Evolutionary conservation across 2,113 vertebrate genomes (phyloP), one percentile per base, ranked within the genome.

Genomic region (Rousettus leschenaultii): DNA sequence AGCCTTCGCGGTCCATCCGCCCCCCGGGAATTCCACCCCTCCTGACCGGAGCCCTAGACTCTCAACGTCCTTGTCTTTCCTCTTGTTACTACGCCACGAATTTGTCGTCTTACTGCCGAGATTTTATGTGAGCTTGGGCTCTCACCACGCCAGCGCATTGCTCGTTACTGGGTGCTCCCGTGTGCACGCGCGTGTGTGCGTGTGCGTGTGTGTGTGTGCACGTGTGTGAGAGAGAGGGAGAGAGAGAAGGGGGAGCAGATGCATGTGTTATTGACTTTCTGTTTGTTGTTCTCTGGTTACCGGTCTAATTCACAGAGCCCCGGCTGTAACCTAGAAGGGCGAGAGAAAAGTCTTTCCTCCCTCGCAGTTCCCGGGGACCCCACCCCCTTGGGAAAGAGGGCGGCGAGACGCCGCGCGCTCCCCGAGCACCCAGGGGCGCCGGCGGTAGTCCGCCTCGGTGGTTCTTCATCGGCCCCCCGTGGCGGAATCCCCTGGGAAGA

Each of bases 361-460:
- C 51, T 16, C 28, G 14, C 8, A 19, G n/a, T 38, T 61, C 71
- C n/a, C 14, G 9, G 24, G 4, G 6, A 24, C 3, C n/a, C 1
- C 8, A 1, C 22, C 35, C 24, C 68, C 61, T 28, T n/a, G 24
- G 70, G 51, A 45, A 38, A n/a, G 61, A 43, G 19, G 15, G 40
- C 53, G 35, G 22, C 40, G 0, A 4, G 28, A 8, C 21, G 5
- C 11, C 22, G 3, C 3, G 8, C 1, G n/a, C 14, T 24, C 24
- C 3, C 1, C 21, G 13, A 45, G 35, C 22, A 24, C 7, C 5
- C 16, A 19, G 19, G 0, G 6, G 10, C 15, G 13, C 2, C 2
- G 7, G 0, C 2, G 55, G 51, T 7, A 59, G n/a, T 6, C 3
- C 3, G 5, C 48, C 38, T 3, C 2, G 1, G 48, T 2, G 43